These are phyloP conservation scores for Phoenoteleia sp. DNA, from an alignment of 2,888 invertebrate species.

Conservation along the genomic window DNA sequence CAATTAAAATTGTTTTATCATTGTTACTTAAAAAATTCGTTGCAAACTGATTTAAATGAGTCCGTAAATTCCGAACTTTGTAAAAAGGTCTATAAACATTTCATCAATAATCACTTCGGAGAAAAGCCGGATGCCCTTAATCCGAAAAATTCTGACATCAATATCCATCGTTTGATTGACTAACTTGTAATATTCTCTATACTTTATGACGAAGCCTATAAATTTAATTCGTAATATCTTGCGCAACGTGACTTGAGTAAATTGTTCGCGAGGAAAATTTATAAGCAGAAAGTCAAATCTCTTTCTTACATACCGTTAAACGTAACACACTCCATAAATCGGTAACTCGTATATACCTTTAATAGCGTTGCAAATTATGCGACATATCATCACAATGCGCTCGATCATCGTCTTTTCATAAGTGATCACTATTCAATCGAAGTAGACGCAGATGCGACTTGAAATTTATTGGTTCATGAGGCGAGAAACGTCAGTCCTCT, in stretches of 20 bases:
- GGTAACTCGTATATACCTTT: constrained; percentile 3
- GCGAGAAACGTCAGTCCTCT: too few species aligned
- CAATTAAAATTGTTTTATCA: too few species aligned
- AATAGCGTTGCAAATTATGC: constrained; percentile 41
- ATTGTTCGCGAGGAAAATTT: constrained; percentile 49
- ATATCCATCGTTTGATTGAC: constrained; percentile 27
- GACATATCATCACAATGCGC: constrained; percentile 15
- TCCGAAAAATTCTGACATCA: neutral
- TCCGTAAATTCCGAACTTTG: too few species aligned
- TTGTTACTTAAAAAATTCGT: too few species aligned
- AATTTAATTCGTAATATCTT: constrained; percentile 48
- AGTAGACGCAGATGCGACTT: neutral
- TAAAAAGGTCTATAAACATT: too few species aligned
- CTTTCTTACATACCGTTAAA: constrained; percentile 39
- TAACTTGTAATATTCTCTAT: constrained; percentile 5
- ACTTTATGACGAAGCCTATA: constrained; percentile 41
- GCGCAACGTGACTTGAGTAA: constrained; percentile 24
- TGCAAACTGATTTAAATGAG: too few species aligned
- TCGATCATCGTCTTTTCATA: neutral
- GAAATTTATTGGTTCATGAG: neutral
- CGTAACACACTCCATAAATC: constrained; percentile 49
- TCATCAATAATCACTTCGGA: too few species aligned
- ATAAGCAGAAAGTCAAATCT: constrained; percentile 47
- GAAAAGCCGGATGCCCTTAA: too few species aligned
- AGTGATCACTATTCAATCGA: constrained; percentile 1